These are phyloP conservation scores for Vespertilio murinus DNA, from an alignment of 2,797 vertebrate genomes.

Conservation along the genomic window DNA sequence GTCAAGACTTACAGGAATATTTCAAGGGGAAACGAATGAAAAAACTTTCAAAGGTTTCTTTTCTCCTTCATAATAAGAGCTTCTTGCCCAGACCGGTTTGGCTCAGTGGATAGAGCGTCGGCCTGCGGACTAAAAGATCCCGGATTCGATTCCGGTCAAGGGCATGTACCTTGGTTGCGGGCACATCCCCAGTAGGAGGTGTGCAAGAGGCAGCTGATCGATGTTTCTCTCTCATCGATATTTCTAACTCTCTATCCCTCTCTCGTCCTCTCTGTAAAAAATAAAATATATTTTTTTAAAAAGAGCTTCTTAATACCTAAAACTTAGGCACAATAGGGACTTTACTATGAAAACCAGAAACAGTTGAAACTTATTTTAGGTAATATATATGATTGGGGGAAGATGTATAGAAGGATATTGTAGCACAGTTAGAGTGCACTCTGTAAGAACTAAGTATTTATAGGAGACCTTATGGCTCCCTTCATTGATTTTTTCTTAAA, in stretches of 20 bases:
- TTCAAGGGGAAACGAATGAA: not conserved
- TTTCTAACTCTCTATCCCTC: too few species aligned
- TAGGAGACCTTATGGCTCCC: not conserved
- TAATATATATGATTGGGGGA: not conserved
- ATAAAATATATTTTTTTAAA: too few species aligned
- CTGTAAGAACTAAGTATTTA: not conserved
- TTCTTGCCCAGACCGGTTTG: too few species aligned
- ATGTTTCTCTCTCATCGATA: too few species aligned
- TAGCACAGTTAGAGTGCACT: not conserved
- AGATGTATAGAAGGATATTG: not conserved
- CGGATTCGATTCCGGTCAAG: too few species aligned
- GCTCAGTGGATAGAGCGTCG: too few species aligned
- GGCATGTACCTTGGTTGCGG: too few species aligned
- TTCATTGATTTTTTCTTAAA: not conserved
- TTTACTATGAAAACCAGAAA: not conserved
- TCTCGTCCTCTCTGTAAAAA: too few species aligned
- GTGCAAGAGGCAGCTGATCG: too few species aligned
- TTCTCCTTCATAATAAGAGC: not conserved
- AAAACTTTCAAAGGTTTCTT: not conserved
- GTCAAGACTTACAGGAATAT: not conserved
- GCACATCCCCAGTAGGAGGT: too few species aligned
- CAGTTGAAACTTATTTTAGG: not conserved
- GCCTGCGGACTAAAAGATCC: too few species aligned
- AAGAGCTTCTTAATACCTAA: not conserved
- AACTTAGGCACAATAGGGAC: not conserved